phyloP scores from a whole-genome alignment of 2,797 vertebrate species.

The Manis pentadactyla region DNA sequence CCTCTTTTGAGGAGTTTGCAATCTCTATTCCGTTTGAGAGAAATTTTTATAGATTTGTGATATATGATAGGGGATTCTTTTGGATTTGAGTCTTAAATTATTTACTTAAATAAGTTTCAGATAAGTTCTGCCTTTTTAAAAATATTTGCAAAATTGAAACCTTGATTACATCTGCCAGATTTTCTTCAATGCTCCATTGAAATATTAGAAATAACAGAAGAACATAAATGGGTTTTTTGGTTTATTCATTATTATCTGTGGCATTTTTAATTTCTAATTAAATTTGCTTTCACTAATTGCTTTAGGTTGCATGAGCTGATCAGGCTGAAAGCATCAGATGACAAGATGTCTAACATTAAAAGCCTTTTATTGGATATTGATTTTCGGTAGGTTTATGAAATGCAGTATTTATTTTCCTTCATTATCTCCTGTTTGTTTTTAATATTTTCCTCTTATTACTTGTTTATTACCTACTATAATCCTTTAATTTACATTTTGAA shows the following conservation, averaged over 20 bases:
- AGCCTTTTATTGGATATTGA: slow-evolving; percentile 98
- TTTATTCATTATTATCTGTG: slow-evolving; percentile 73
- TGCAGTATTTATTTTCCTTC: slow-evolving; percentile 27
- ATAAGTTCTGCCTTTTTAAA: slow-evolving; percentile 26
- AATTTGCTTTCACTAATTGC: slow-evolving; percentile 77
- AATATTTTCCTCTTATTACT: slow-evolving; percentile 44
- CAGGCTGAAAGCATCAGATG: slow-evolving; percentile 87
- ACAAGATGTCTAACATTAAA: slow-evolving; percentile 86
- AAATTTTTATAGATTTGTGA: neutral
- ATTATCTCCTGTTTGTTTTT: neutral
- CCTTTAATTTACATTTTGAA: slow-evolving; percentile 15
- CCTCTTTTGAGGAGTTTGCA: neutral
- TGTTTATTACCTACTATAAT: neutral
- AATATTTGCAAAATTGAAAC: slow-evolving; percentile 14
- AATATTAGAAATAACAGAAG: slow-evolving; percentile 36
- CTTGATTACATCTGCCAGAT: slow-evolving; percentile 20
- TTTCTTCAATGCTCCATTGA: slow-evolving; percentile 22
- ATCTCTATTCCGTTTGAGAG: neutral
- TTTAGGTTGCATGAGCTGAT: slow-evolving; percentile 96
- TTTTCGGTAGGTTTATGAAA: slow-evolving; percentile 91
- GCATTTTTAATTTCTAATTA: slow-evolving; percentile 56
- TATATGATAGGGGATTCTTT: neutral
- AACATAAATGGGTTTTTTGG: slow-evolving; percentile 1
- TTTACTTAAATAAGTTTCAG: slow-evolving; percentile 15
- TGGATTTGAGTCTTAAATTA: slow-evolving; percentile 11